Evolutionary conservation across 2,113 vertebrate species (phyloP).

Genomic region (Sinocyclocheilus grahami): DNA sequence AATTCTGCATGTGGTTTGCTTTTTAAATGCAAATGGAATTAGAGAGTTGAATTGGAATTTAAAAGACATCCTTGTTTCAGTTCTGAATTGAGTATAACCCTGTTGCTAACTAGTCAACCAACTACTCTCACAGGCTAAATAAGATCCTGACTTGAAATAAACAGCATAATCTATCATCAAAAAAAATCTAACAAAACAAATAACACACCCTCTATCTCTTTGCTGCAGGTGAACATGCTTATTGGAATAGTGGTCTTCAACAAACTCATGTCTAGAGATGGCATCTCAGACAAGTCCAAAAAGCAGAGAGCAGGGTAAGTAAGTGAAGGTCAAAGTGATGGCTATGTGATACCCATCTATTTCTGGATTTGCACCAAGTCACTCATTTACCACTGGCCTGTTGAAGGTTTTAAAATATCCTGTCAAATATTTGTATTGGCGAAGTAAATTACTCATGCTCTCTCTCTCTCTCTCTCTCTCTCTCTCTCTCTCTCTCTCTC

Average conservation of each 20-base stretch:
- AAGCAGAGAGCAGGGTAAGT: conserved; percentile 95
- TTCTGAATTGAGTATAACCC: neutral
- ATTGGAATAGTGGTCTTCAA: conserved; percentile 99
- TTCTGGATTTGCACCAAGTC: conserved; percentile 17
- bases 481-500: neutral
- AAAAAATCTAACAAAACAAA: neutral
- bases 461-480: neutral
- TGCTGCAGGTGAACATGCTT: conserved; percentile 93
- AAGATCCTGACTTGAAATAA: neutral
- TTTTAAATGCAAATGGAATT: neutral
- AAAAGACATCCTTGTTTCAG: neutral
- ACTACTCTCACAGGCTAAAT: neutral
- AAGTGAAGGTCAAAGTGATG: conserved; percentile 65
- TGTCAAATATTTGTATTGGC: neutral
- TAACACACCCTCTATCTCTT: neutral
- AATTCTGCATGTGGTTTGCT: neutral
- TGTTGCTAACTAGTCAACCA: neutral
- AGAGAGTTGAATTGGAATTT: neutral
- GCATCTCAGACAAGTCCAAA: conserved; percentile 99
- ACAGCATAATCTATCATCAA: neutral
- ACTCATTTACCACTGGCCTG: neutral
- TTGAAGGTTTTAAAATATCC: conserved; percentile 24
- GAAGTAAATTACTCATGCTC: conserved; percentile 2
- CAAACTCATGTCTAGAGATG: conserved; percentile 97
- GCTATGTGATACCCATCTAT: neutral